Percentiles rank a stretch among this genome's conserved stretches.
phyloP scores from a whole-genome alignment of 1,140 invertebrate species.

The silkworm (Bombyx mori) region DNA sequence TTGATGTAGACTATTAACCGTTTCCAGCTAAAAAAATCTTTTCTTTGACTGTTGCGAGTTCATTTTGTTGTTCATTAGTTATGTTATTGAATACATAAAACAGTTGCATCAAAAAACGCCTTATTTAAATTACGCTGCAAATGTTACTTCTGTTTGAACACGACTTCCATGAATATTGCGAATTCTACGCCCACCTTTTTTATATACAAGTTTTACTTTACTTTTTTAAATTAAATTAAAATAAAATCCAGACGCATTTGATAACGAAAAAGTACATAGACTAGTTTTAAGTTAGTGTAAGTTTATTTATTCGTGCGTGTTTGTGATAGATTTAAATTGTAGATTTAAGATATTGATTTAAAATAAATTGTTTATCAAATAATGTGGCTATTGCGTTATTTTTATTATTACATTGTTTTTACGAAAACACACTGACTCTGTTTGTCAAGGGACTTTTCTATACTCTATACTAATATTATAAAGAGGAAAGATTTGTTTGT shows the following conservation, averaged over 20 bases:
- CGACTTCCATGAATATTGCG: slow-evolving; percentile 12
- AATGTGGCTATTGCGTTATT: too few relatives aligned
- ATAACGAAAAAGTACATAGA: slow-evolving; percentile 71
- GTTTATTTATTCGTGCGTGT: slow-evolving; percentile 50
- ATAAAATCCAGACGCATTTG: slow-evolving; percentile 68
- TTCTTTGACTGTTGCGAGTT: neutral
- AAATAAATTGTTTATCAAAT: slow-evolving; percentile 53
- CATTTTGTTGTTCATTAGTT: slow-evolving; percentile 6
- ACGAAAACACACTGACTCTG: too few relatives aligned
- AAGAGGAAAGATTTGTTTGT: too few relatives aligned
- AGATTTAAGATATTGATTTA: slow-evolving; percentile 15
- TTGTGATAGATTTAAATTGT: slow-evolving; percentile 35
- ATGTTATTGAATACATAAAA: slow-evolving; percentile 1
- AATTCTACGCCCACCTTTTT: too few relatives aligned
- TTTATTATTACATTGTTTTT: too few relatives aligned
- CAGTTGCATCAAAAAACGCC: too few relatives aligned
- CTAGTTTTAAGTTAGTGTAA: slow-evolving; percentile 45
- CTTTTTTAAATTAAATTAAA: slow-evolving; percentile 13
- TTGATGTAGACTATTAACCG: neutral
- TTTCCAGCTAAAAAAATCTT: neutral
- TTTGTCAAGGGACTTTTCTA: too few relatives aligned
- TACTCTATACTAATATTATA: too few relatives aligned
- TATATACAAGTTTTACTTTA: too few relatives aligned
- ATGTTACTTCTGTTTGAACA: too few relatives aligned
- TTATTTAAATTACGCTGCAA: too few relatives aligned